Conservation (phyloP, 2,113 vertebrate genomes). For the Nannospalax galili region DNA sequence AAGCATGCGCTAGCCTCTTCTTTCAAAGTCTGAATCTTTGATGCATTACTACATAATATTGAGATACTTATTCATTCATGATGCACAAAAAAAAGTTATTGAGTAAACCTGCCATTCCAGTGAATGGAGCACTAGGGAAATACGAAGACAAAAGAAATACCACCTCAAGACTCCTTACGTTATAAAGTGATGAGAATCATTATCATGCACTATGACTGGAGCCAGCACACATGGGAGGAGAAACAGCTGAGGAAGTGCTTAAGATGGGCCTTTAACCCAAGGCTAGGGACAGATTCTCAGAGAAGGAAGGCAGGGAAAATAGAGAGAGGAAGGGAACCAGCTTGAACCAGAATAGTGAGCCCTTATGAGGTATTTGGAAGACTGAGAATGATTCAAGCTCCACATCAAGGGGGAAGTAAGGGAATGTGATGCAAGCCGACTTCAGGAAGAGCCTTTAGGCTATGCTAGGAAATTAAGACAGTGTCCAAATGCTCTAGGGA, state of each 20-base stretch:
- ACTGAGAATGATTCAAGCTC: neutral
- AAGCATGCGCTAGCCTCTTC: neutral
- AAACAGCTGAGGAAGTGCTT: neutral
- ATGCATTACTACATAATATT: neutral
- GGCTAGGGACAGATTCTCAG: neutral
- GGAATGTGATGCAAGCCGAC: neutral
- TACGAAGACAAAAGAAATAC: constrained; percentile 11
- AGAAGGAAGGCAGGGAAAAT: neutral
- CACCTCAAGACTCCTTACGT: neutral
- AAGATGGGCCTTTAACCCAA: neutral
- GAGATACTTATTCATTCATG: neutral
- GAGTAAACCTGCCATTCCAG: neutral
- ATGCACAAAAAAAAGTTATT: neutral
- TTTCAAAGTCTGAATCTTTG: neutral
- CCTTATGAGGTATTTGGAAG: neutral
- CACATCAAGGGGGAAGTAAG: neutral
- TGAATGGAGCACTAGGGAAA: neutral
- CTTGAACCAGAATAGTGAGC: neutral
- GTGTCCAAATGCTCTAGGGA: neutral
- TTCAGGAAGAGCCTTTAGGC: neutral
- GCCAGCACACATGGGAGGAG: neutral
- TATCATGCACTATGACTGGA: neutral
- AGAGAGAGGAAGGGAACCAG: neutral
- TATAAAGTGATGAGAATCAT: neutral
- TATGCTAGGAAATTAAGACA: neutral